Percentiles rank a stretch among this genome's conserved stretches.
Evolutionary conservation across 2,113 vertebrate species (phyloP).

Genomic region (Platanista minor): DNA sequence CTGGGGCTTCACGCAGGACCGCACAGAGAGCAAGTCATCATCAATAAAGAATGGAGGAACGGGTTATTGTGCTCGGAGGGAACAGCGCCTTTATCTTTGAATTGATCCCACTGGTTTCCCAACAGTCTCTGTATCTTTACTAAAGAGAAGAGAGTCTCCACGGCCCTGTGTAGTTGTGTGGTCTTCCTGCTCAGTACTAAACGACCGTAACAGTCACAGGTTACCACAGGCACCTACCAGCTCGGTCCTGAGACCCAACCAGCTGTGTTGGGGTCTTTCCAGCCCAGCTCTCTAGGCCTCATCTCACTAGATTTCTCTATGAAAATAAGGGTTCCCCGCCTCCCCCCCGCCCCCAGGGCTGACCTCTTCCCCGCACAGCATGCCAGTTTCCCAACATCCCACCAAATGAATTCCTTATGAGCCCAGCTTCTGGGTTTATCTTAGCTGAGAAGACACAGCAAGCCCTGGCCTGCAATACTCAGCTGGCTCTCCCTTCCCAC

Average conservation of each 20-base stretch:
- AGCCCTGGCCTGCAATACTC: not conserved
- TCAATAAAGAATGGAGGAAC: not conserved
- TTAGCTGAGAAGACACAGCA: not conserved
- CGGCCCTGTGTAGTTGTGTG: not conserved
- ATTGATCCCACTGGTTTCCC: not conserved
- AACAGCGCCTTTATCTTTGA: not conserved
- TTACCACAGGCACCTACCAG: not conserved
- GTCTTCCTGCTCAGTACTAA: not conserved
- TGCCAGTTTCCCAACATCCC: not conserved
- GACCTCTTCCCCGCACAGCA: not conserved
- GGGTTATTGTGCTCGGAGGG: not conserved
- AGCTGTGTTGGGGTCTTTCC: not conserved
- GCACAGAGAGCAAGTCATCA: not conserved
- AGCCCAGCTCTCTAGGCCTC: not conserved
- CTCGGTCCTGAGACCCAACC: not conserved
- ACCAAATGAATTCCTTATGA: slow-evolving; percentile 45
- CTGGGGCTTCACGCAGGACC: not conserved
- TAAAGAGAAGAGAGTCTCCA: not conserved
- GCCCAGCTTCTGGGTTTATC: slow-evolving; percentile 31
- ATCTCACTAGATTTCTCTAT: not conserved
- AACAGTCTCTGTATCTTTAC: not conserved
- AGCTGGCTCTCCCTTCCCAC: not conserved
- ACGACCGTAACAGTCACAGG: not conserved
- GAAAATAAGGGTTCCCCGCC: not conserved
- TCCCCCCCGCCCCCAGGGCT: not conserved